phyloP scores from a whole-genome alignment of 2,888 invertebrate genomes.

The Julus scanicus region DNA sequence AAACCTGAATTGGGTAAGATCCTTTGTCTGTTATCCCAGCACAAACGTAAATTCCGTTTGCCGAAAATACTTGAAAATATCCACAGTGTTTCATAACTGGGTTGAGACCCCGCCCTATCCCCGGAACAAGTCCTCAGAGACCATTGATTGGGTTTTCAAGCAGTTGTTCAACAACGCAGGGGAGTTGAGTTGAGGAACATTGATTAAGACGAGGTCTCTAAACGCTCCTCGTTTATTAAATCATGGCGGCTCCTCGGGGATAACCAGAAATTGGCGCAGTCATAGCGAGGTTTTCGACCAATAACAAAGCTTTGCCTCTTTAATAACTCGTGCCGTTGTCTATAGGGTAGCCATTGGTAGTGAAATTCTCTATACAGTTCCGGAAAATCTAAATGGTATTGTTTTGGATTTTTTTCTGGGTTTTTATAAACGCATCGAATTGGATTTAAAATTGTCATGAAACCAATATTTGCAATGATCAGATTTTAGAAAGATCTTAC shows the following conservation, averaged over 20 bases:
- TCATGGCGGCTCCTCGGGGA: slow-evolving; percentile 48
- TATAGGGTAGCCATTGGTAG: too few species aligned
- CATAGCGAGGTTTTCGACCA: slow-evolving; percentile 29
- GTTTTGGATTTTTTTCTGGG: too few species aligned
- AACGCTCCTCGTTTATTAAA: slow-evolving; percentile 53
- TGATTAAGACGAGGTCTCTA: slow-evolving; percentile 52
- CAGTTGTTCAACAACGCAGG: not conserved
- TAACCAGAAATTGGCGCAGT: slow-evolving; percentile 22
- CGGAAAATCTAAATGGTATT: too few species aligned
- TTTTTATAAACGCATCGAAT: too few species aligned
- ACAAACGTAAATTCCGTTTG: too few species aligned
- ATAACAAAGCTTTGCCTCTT: not conserved
- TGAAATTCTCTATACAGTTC: too few species aligned
- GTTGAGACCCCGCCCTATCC: not conserved
- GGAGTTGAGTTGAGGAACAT: slow-evolving; percentile 48
- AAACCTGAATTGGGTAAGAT: too few species aligned
- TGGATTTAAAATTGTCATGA: too few species aligned
- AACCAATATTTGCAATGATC: too few species aligned
- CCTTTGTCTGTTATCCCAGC: too few species aligned
- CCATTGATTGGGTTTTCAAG: slow-evolving; percentile 47
- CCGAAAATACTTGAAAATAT: not conserved
- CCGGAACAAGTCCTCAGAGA: not conserved
- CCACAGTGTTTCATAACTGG: not conserved
- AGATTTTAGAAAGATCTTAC: too few species aligned
- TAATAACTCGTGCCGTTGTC: not conserved